Evolutionary conservation across 2,888 invertebrate species (phyloP).

Genomic region (Cephonodes hylas): DNA sequence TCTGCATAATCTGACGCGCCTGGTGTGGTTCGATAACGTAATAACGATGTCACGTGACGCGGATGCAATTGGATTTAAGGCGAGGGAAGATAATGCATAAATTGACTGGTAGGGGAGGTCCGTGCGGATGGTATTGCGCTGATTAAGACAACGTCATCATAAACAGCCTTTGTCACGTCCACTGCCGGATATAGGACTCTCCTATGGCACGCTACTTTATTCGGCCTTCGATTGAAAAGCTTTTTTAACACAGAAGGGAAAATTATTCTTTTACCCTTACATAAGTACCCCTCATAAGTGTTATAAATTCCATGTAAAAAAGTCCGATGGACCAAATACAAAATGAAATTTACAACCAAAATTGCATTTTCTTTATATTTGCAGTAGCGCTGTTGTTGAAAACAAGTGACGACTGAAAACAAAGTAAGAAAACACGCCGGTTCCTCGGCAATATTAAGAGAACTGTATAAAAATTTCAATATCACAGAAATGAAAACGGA

Average conservation of each 20-base stretch:
- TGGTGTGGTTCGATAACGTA: background rate
- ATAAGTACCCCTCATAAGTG: too few relatives aligned
- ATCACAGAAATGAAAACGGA: constrained; percentile 13
- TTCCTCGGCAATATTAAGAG: constrained; percentile 25
- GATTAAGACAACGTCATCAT: too few relatives aligned
- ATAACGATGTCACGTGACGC: background rate
- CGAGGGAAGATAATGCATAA: background rate
- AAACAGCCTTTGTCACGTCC: too few relatives aligned
- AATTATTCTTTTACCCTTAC: too few relatives aligned
- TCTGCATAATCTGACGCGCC: background rate
- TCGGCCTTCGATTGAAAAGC: too few relatives aligned
- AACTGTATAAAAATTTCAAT: constrained; percentile 43
- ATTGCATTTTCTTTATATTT: background rate
- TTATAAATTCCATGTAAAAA: too few relatives aligned
- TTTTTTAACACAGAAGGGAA: too few relatives aligned
- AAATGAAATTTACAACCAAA: background rate
- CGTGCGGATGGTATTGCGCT: too few relatives aligned
- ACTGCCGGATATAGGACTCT: too few relatives aligned
- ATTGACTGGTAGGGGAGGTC: too few relatives aligned
- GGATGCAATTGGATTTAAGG: background rate
- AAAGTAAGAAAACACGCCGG: background rate
- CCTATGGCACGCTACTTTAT: too few relatives aligned
- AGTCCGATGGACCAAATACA: too few relatives aligned
- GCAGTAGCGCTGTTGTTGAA: background rate
- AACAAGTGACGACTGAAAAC: background rate